These are phyloP conservation scores for Saiga tatarica DNA, from an alignment of 2,113 vertebrate species.

Conservation along the genomic window DNA sequence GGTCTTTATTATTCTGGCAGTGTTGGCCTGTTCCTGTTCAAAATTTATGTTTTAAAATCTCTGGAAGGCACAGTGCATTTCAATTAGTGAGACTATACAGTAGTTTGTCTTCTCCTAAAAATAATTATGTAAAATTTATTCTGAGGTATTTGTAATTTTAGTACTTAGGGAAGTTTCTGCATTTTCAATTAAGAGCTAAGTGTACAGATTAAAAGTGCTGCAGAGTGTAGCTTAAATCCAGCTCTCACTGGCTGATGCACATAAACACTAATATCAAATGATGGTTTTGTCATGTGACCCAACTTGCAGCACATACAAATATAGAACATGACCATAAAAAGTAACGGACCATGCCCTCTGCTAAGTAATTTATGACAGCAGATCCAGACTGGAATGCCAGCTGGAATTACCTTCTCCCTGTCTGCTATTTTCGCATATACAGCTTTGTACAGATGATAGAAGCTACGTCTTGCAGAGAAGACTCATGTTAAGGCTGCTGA, in stretches of 20 bases:
- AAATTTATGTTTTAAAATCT: conserved; percentile 40
- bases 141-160: not conserved
- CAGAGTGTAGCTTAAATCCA: conserved; percentile 54
- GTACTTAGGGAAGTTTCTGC: conserved; percentile 35
- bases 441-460: conserved; percentile 66
- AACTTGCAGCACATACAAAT: conserved; percentile 89
- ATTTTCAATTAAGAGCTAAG: conserved; percentile 60
- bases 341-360: conserved; percentile 89
- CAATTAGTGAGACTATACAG: not conserved
- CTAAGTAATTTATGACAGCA: conserved; percentile 84
- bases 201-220: conserved; percentile 40
- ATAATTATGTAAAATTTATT: conserved; percentile 40
- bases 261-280: conserved; percentile 82
- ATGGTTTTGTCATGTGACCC: conserved; percentile 82
- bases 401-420: conserved; percentile 82
- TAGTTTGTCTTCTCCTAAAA: conserved; percentile 25
- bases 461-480: conserved; percentile 8
- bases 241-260: conserved; percentile 69
- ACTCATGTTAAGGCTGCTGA: conserved; percentile 23
- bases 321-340: conserved; percentile 99
- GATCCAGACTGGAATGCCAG: conserved; percentile 82
- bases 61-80: conserved; percentile 32
- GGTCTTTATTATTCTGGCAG: not conserved
- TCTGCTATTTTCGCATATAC: conserved; percentile 75
- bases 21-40: not conserved